Evolutionary conservation across 2,797 vertebrate genomes (phyloP), one percentile per base, ranked within the genome.

Genomic region (Pangasius larnaudii): DNA sequence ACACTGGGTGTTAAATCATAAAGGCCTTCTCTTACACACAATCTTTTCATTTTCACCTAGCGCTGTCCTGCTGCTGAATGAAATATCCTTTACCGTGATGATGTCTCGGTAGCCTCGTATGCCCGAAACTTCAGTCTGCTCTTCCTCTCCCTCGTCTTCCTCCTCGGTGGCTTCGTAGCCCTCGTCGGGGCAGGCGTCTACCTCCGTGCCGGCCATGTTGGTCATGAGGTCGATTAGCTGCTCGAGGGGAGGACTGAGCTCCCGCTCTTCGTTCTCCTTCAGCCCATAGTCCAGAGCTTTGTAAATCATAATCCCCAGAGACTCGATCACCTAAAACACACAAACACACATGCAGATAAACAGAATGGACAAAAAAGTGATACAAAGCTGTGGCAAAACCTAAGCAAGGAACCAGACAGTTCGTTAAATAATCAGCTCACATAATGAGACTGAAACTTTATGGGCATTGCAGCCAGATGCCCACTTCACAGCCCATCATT

Each of bases 261-360:
- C 99, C 0, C 99, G 94, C 92, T 99, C 99, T 93, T 99, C 99
- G 6, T 96, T 98, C 86, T 99, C 98, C 92, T 99, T 99, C 94
- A 99, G 95, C 33, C 99, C 98, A 84, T 97, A 99, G 96, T 99
- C 99, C 95, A 99, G 93, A 36, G 99, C 99, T 96, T 99, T 99
- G 94, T 99, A 99, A 93, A 99, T 99, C 96, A 99, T 98, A 94
- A 99, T 96, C 46, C 98, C 98, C 90, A 99, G 93, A 0, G 98
- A 99, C 93, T 99, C 98, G 63, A 99, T 98, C 59, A 99, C 96
- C 98, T 99, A 81, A 10, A 88, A 92, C 7, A 72, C 53, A 89
- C 14, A 88, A 36, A 87, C 22, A 30, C 22, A 30, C 42, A 87
- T 36, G 27, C 13, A 58, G 30, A 72, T 46, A 19, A 24, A 59